Base-by-base conservation (phyloP, 1,140 invertebrate species). In the Atopsyche davidsoni region DNA sequence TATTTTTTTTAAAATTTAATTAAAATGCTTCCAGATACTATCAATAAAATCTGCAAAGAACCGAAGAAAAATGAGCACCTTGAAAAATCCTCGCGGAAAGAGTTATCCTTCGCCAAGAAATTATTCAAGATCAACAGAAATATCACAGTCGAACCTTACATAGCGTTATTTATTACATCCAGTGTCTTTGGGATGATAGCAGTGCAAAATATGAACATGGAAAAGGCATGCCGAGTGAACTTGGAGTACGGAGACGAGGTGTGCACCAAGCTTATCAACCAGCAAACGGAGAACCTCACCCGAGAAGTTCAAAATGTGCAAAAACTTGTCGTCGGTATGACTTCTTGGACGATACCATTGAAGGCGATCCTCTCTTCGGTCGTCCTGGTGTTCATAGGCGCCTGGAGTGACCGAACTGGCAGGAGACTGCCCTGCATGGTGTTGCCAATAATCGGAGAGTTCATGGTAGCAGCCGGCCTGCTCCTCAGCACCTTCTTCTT, bases 341-440 rank as follows among this genome's bases (percentile, higher is more conserved):
- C 76, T 25, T 75, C 78, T 9, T 73, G 67, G 69, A 73, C 68
- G 59, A 70, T 69, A 46, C 65, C 66, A 11, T 47, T 68, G 21
- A 74, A 75, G 49, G 75, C 76, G 0, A 69, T 76, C 3, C 74
- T 83, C 42, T 79, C 79, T 0, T 62, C 80, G 2, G 71, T 81
- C 21, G 68, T 82, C 51, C 69, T 80, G 9, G 62, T 82, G 34
- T 77, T 83, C 65, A 65, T 83, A 56, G 80, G 83, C 50, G 76
- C 79, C 1, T 79, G 78, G 75, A 80, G 79, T 52, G 80, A 82
- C 61, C 70, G 75, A 25, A 76, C 79, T 36, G 80, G 81, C 45
- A 76, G 77, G 49, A 59, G 80, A 28, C 86, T 85, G 66, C 73
- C 82, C 16, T 80, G 77, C 46, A 75, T 83, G 59, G 56, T 83